Percentiles rank a stretch among this genome's conserved stretches.
phyloP scores from a whole-genome alignment of 35 echinoderm and acorn worm species.

The Anneissia japonica region DNA sequence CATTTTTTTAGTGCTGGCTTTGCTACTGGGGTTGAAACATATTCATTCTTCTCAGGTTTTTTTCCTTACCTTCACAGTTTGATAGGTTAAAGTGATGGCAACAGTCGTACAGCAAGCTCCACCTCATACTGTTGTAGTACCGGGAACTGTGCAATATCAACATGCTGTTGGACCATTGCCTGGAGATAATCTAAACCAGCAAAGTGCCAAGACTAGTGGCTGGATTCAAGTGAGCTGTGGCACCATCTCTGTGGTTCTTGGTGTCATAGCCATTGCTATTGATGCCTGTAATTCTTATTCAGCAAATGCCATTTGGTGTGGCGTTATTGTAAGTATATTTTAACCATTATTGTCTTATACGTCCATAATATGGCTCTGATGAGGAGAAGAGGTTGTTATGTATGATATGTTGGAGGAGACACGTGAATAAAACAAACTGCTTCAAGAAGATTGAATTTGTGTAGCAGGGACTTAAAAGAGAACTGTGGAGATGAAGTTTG shows the following conservation, averaged over 20 bases:
- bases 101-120: not conserved
- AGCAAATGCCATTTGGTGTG: not conserved
- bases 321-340: not conserved
- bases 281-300: not conserved
- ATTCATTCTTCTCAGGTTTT: too few species aligned
- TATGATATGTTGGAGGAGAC: too few species aligned
- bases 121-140: not conserved
- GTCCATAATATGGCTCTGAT: too few species aligned
- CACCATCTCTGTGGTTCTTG: not conserved
- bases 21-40: too few species aligned
- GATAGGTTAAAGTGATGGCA: not conserved
- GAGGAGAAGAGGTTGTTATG: too few species aligned
- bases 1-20: too few species aligned
- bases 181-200: not conserved
- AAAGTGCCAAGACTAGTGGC: not conserved
- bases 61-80: not conserved
- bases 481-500: too few species aligned
- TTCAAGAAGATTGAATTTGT: too few species aligned
- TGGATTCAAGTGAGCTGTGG: not conserved
- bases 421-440: too few species aligned
- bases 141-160: not conserved
- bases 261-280: not conserved
- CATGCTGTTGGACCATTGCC: not conserved
- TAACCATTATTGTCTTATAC: too few species aligned
- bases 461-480: too few species aligned